Percentiles rank a stretch among this genome's conserved stretches.
These are phyloP conservation scores for Aphelenchoides avenae DNA, from an alignment of 1,140 invertebrate species.

Conservation along the genomic window DNA sequence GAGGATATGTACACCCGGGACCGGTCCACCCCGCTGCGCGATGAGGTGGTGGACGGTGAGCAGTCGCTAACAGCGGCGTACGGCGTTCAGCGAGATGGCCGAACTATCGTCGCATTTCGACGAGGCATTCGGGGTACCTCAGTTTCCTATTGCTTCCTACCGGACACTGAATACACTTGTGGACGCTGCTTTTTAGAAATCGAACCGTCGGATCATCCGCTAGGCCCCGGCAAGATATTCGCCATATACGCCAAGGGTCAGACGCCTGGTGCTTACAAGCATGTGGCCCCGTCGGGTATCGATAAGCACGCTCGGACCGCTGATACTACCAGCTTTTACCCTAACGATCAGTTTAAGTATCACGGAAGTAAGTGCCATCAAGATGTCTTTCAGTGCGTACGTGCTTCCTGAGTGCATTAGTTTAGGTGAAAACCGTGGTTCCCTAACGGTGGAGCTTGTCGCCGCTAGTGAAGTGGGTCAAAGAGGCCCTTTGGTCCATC, in stretches of 20 bases:
- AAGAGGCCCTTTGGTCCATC: constrained; percentile 19
- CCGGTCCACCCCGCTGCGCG: constrained; percentile 38
- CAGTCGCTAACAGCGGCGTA: constrained; percentile 41
- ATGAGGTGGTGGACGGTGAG: constrained; percentile 38
- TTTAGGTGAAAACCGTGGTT: constrained; percentile 10
- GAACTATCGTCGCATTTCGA: constrained; percentile 44
- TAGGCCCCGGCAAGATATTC: constrained; percentile 41
- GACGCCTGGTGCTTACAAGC: constrained; percentile 17
- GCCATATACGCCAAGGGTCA: constrained; percentile 42
- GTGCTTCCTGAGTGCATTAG: background rate
- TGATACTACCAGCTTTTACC: constrained; percentile 21
- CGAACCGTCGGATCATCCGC: constrained; percentile 42
- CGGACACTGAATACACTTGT: constrained; percentile 2
- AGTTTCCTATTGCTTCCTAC: background rate
- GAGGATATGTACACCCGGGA: constrained; percentile 47
- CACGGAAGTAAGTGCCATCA: constrained; percentile 25
- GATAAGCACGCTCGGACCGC: constrained; percentile 14
- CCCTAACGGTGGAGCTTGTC: constrained; percentile 17
- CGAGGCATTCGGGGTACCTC: constrained; percentile 31
- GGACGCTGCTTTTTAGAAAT: constrained; percentile 35
- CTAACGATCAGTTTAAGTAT: constrained; percentile 34
- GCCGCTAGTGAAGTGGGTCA: constrained; percentile 14
- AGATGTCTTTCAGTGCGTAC: background rate
- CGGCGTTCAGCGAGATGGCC: constrained; percentile 28
- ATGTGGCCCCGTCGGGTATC: constrained; percentile 22